phyloP scores from a whole-genome alignment of 23 tunicate species.

The Styela clava region DNA sequence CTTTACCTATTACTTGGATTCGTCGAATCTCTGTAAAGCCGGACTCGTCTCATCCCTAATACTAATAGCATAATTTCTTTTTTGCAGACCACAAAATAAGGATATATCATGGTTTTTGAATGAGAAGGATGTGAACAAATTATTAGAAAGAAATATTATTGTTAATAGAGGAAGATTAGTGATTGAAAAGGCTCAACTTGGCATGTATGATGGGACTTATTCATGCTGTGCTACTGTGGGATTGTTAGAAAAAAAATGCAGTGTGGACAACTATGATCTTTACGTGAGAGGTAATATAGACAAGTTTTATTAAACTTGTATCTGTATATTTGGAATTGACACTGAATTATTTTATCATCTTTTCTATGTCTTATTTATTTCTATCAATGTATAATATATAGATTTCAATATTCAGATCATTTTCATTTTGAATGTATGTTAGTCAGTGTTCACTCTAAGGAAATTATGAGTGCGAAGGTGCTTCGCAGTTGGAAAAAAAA shows the following conservation, averaged over 20 bases:
- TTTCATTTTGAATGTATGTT: no score
- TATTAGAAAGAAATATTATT: background rate
- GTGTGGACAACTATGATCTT: constrained; percentile 5
- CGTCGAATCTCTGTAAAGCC: no score
- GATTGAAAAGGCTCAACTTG: background rate
- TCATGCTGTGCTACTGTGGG: constrained; percentile 7
- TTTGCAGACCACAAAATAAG: constrained; percentile 15
- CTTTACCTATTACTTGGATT: no score
- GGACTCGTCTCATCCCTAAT: no score
- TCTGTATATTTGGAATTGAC: background rate
- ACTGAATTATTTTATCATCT: no score
- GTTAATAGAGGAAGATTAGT: background rate
- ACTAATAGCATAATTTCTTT: no score
- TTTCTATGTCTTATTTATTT: no score
- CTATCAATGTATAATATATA: no score
- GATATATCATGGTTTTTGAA: constrained; percentile 6
- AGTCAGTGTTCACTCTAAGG: no score
- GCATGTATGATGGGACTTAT: constrained; percentile 1
- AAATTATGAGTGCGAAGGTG: no score
- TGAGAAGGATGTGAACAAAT: background rate
- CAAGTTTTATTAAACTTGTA: background rate
- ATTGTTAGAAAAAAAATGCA: background rate
- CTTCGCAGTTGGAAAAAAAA: no score
- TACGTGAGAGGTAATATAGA: constrained; percentile 29
- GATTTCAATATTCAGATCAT: no score